Percentiles rank a stretch among this genome's conserved stretches.
These are phyloP conservation scores for Drosophila pullipes DNA, from an alignment of 2,888 invertebrate genomes.

Conservation along the genomic window DNA sequence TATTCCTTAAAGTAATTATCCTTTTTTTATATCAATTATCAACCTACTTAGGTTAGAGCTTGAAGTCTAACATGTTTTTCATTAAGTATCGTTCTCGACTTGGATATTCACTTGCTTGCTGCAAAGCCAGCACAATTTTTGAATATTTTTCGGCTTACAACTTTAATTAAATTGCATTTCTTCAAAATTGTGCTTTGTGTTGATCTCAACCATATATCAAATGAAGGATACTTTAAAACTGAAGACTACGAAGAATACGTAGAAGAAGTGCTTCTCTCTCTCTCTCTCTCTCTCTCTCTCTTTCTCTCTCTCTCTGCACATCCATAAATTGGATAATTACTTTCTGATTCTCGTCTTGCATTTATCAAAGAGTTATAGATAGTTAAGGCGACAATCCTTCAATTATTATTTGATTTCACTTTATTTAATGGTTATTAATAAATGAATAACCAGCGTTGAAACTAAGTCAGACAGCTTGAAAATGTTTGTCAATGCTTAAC, in stretches of 20 bases:
- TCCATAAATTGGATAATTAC: background rate
- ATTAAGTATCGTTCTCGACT: background rate
- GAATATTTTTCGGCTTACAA: background rate
- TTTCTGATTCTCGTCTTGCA: background rate
- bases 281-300: too few relatives aligned
- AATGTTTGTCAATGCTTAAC: background rate
- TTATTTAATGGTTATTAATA: background rate
- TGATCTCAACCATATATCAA: background rate
- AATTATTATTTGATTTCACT: background rate
- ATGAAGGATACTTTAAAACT: background rate
- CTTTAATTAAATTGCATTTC: background rate
- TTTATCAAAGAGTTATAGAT: background rate
- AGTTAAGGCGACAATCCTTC: too few relatives aligned
- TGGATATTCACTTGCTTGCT: background rate
- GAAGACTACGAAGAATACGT: too few relatives aligned
- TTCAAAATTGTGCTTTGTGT: too few relatives aligned
- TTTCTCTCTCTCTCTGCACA: too few relatives aligned
- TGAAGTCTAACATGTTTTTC: background rate
- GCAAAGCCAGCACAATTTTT: too few relatives aligned
- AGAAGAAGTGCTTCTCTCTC: too few relatives aligned
- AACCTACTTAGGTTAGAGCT: background rate
- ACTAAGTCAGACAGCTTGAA: background rate
- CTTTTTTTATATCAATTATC: background rate
- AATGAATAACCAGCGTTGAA: background rate
- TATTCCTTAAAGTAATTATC: background rate